phyloP scores from a whole-genome alignment of 2,888 invertebrate species.

The Orchesellides sinensis region DNA sequence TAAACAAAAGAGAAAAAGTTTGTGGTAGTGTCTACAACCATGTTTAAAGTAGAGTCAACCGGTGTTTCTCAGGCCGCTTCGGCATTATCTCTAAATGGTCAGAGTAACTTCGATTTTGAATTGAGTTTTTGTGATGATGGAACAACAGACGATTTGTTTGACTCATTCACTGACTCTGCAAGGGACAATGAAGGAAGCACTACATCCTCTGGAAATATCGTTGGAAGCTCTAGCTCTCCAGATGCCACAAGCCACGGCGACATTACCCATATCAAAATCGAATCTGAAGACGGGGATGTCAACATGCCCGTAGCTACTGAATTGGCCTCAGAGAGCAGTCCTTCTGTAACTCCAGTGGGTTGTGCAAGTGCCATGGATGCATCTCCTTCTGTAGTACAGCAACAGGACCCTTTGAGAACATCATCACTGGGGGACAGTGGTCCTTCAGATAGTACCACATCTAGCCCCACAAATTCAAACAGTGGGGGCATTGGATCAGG shows the following conservation, averaged over 20 bases:
- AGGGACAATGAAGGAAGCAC: conserved; percentile 43
- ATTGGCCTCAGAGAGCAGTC: conserved; percentile 57
- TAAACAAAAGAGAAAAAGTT: neutral
- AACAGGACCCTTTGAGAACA: conserved; percentile 31
- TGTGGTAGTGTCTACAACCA: conserved; percentile 46
- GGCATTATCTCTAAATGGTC: conserved; percentile 65
- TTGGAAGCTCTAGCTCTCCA: conserved; percentile 50
- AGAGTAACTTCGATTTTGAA: conserved; percentile 74
- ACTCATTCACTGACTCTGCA: conserved; percentile 66
- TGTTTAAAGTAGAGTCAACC: conserved; percentile 75
- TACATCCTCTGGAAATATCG: conserved; percentile 27
- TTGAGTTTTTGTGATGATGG: conserved; percentile 75
- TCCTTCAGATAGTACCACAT: conserved; percentile 64
- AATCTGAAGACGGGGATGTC: conserved; percentile 63
- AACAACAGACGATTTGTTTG: conserved; percentile 74
- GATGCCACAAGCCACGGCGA: conserved; percentile 38
- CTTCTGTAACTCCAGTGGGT: conserved; percentile 45
- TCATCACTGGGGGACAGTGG: conserved; percentile 37
- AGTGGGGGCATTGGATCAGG: conserved; percentile 17
- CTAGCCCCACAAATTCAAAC: conserved; percentile 45
- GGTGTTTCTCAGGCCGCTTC: conserved; percentile 67
- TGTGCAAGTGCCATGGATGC: conserved; percentile 60
- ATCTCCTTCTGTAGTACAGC: conserved; percentile 43
- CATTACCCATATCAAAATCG: conserved; percentile 66
- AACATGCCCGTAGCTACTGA: conserved; percentile 48